Evolutionary conservation across 2,888 invertebrate genomes (phyloP), one percentile per base, ranked within the genome.

Genomic region (Cerastis rubricosa): DNA sequence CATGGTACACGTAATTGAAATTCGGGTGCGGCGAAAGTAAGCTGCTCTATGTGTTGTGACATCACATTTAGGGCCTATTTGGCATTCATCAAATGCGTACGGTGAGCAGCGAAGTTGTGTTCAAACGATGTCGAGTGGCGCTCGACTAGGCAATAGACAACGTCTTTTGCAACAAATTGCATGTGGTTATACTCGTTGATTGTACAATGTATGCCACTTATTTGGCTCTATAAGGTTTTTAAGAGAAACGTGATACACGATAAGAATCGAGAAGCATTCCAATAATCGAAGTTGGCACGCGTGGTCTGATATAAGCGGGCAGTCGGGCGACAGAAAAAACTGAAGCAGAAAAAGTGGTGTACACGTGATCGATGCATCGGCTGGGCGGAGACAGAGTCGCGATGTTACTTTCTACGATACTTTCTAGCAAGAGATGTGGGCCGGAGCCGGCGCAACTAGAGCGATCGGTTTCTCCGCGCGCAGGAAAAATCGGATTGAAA

Each of bases 341-440:
- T 89, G 85, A 88, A 86, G 88, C 89, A 93, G 89, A 92, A 94
- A 95, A 94, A 94, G 91, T 90, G 86, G 84, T 83, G 76, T 90
- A 93, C 93, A 93, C 94, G 94, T 95, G 95, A 95, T 95, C 92
- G 93, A 93, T 93, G 94, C 94, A 94, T 94, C 93, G 91, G 89
- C 92, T 91, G 93, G 91, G 91, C 93, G 93, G 92, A 94, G 94
- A 94, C 93, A 92, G 92, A 90, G 91, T 92, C 91, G 91, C 94
- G 94, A 95, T 96, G 94, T 96, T 96, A 96, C 96, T 96, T 96
- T 96, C 96, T 96, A 96, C 93, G 91, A 95, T 95, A 96, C 96
- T 96, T 96, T 96, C 96, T 96, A 96, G 96, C 94, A 93, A 95
- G 95, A 96, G 96, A 96, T 96, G 95, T 96, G 95, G 96, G 96